These are phyloP conservation scores for Selenia dentaria DNA, from an alignment of 2,888 invertebrate genomes.

Conservation along the genomic window DNA sequence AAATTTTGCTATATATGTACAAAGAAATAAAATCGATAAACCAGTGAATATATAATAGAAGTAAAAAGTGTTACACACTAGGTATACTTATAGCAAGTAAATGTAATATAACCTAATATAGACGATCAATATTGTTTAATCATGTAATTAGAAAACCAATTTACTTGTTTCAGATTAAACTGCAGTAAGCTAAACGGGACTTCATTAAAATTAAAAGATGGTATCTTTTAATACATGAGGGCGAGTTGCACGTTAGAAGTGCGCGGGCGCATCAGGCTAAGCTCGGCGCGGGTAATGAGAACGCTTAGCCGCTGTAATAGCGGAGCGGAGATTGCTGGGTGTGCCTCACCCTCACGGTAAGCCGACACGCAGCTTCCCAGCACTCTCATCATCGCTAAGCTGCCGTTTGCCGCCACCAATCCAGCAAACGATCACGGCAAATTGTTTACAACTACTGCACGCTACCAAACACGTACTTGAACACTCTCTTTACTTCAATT, in stretches of 20 bases:
- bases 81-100: no score
- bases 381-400: conserved; percentile 52
- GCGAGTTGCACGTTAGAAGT: conserved; percentile 43
- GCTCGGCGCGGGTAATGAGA: conserved; percentile 61
- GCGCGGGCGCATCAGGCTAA: conserved; percentile 47
- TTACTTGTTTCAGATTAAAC: conserved; percentile 27
- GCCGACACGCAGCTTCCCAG: conserved; percentile 52
- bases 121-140: no score
- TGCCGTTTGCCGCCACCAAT: conserved; percentile 53
- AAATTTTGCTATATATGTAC: no score
- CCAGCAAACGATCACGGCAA: conserved; percentile 47
- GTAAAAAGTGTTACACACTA: no score
- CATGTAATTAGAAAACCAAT: no score
- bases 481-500: neutral
- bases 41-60: no score
- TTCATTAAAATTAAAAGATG: conserved; percentile 56
- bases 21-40: no score
- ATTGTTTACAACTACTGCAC: conserved; percentile 32
- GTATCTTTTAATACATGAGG: conserved; percentile 53
- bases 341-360: conserved; percentile 39
- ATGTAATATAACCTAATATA: no score
- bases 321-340: conserved; percentile 61
- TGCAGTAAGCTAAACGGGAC: conserved; percentile 29
- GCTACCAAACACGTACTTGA: conserved; percentile 31
- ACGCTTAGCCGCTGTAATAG: conserved; percentile 66